These are phyloP conservation scores for Mythimna pallens DNA, from an alignment of 2,888 invertebrate species.

Conservation along the genomic window DNA sequence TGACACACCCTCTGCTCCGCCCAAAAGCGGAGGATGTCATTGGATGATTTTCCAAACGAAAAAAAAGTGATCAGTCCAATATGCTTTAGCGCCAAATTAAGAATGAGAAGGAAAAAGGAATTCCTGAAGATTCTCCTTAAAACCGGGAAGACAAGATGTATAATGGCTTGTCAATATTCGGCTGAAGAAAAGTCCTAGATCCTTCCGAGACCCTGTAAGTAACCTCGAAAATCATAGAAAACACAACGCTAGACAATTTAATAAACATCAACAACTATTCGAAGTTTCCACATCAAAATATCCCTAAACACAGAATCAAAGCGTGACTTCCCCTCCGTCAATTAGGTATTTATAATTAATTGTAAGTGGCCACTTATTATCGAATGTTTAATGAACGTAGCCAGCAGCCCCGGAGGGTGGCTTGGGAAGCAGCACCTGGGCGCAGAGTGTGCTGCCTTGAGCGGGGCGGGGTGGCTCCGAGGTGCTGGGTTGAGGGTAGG, in stretches of 20 bases:
- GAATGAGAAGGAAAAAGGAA: background rate
- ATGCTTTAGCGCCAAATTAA: background rate
- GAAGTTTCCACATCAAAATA: conserved; percentile 40
- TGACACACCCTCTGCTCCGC: too few species aligned
- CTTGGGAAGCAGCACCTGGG: conserved; percentile 58
- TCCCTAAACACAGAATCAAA: conserved; percentile 59
- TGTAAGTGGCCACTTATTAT: conserved; percentile 61
- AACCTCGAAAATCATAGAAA: background rate
- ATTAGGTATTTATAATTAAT: conserved; percentile 62
- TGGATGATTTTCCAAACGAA: too few species aligned
- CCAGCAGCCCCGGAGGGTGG: conserved; percentile 16
- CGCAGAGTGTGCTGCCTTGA: conserved; percentile 23
- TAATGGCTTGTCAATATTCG: background rate
- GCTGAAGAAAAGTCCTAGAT: background rate
- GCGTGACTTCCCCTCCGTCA: conserved; percentile 43
- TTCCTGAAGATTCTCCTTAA: background rate
- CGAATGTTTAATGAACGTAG: conserved; percentile 57
- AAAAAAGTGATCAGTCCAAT: too few species aligned
- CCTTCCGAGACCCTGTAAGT: background rate
- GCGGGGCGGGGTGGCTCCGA: conserved; percentile 29
- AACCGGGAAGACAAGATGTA: background rate
- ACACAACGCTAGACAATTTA: background rate
- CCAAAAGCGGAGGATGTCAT: too few species aligned
- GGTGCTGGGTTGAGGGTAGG: conserved; percentile 11
- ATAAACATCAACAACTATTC: conserved; percentile 7